Evolutionary conservation across 1,140 invertebrate species (phyloP).

Genomic region (Drosophila miranda): DNA sequence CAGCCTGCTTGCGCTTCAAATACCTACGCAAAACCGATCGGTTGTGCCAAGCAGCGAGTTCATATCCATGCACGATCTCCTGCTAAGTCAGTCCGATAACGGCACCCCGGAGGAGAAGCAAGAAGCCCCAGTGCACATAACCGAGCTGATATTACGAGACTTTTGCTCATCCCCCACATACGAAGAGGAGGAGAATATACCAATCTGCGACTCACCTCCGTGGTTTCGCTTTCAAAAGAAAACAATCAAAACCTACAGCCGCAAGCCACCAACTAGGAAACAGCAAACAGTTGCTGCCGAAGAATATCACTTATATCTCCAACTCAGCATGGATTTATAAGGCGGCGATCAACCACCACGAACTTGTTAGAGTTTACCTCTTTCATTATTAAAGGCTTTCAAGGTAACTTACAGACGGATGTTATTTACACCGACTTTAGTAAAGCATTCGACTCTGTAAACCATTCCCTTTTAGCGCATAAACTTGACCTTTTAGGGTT

Average conservation of each 20-base stretch:
- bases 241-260: constrained; percentile 36
- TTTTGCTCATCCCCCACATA: constrained; percentile 51
- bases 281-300: background rate
- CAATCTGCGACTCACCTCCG: constrained; percentile 13
- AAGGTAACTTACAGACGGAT: no score
- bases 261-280: background rate
- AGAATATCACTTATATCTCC: no score
- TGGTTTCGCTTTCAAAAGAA: constrained; percentile 54
- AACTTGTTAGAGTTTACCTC: no score
- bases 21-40: background rate
- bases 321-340: no score
- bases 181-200: constrained; percentile 22
- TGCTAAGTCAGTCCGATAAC: constrained; percentile 14
- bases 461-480: no score
- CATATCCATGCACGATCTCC: constrained; percentile 16
- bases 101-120: background rate
- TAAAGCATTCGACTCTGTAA: no score
- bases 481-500: no score
- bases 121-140: constrained; percentile 7
- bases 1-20: constrained; percentile 5
- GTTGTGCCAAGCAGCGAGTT: constrained; percentile 26
- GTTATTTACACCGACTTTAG: no score
- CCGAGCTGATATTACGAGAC: constrained; percentile 30
- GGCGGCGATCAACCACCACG: no score
- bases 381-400: no score